Conservation (phyloP, 2,113 vertebrate genomes). For the Pseudonaja textilis region DNA sequence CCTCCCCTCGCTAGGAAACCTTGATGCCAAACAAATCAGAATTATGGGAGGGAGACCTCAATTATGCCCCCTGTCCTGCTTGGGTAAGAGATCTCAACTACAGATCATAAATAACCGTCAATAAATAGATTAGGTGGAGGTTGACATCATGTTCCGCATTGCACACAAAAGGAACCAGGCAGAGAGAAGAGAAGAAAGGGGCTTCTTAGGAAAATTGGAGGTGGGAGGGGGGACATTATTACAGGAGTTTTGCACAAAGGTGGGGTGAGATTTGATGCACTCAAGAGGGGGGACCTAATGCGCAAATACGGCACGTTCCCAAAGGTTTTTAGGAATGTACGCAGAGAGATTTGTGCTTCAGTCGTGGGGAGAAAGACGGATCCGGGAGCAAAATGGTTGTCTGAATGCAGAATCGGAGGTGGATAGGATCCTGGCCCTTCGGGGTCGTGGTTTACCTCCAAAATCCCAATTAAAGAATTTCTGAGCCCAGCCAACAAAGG, state of each 20-base stretch:
- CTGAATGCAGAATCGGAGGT: not conserved
- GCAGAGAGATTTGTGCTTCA: not conserved
- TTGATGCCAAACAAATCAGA: not conserved
- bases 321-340: not conserved
- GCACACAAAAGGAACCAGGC: not conserved
- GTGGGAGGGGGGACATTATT: not conserved
- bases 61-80: conserved; percentile 13
- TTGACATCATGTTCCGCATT: not conserved
- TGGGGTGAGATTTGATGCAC: accelerated
- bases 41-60: not conserved
- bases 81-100: conserved; percentile 23
- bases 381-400: not conserved
- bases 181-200: not conserved
- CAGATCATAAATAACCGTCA: conserved; percentile 30
- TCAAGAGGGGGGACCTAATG: not conserved
- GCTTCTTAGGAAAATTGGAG: not conserved
- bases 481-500: not conserved
- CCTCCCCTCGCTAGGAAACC: not conserved
- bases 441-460: not conserved
- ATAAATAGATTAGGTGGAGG: not conserved
- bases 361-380: not conserved
- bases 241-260: not conserved
- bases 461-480: not conserved
- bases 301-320: accelerated
- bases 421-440: not conserved